phyloP scores from a whole-genome alignment of 30 jellyfish, hydroid and myxozoan species.

The Turritopsis rubra region DNA sequence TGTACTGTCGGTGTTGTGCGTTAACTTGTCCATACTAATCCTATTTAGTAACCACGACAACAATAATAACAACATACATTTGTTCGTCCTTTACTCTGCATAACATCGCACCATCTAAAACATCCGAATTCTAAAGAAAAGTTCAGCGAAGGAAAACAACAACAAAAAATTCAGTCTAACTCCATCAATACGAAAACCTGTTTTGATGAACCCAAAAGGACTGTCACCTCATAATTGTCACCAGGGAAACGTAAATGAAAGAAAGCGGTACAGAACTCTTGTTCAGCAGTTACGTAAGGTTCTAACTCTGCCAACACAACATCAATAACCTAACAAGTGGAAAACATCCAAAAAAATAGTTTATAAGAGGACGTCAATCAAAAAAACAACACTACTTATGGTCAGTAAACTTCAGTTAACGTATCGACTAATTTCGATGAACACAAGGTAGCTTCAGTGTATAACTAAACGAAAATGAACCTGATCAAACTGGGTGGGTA shows the following conservation, averaged over 20 bases:
- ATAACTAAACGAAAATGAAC: too few relatives aligned
- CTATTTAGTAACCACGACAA: not conserved
- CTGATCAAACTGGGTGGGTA: constrained; percentile 27
- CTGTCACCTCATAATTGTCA: constrained; percentile 54
- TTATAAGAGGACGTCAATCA: not conserved
- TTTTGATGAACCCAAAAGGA: too few relatives aligned
- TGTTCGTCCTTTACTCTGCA: not conserved
- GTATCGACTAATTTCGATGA: too few relatives aligned
- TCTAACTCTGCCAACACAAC: constrained; percentile 67
- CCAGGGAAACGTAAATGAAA: constrained; percentile 56
- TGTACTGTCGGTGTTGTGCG: not conserved
- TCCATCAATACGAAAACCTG: too few relatives aligned
- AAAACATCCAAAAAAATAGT: not conserved
- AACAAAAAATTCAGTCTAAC: too few relatives aligned
- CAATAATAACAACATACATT: not conserved
- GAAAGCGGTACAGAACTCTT: constrained; percentile 65
- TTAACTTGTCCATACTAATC: not conserved
- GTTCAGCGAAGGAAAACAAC: not conserved
- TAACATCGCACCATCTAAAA: not conserved
- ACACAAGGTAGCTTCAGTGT: too few relatives aligned
- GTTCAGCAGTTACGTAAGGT: constrained; percentile 82
- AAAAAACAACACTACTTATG: too few relatives aligned
- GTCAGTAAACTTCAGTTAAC: too few relatives aligned
- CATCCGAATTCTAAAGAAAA: not conserved
- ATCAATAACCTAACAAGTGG: constrained; percentile 61